Percentiles rank a stretch among this genome's conserved stretches.
These are phyloP conservation scores for Busseola fusca DNA, from an alignment of 2,888 invertebrate genomes.

Conservation along the genomic window DNA sequence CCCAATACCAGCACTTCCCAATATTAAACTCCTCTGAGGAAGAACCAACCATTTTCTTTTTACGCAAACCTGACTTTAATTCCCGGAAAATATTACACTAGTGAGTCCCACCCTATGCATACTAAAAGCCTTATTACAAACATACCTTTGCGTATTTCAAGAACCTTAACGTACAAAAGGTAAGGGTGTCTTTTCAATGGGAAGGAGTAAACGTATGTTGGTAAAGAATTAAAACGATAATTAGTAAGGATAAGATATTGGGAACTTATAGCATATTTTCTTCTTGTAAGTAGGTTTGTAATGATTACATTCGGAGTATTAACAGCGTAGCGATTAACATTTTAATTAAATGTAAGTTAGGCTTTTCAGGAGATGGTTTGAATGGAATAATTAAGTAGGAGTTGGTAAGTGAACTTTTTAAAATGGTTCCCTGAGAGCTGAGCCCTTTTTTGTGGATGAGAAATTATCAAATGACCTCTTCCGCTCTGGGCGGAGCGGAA, in stretches of 20 bases:
- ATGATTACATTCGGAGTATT: conserved; percentile 55
- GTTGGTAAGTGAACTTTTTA: background rate
- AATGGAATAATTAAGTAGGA: conserved; percentile 28
- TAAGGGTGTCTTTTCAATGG: conserved; percentile 44
- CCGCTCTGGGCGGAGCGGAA: no score
- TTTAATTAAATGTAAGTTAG: conserved; percentile 48
- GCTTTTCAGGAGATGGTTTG: conserved; percentile 16
- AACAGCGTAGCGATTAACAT: conserved; percentile 55
- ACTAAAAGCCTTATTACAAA: conserved; percentile 60
- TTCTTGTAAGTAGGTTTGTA: conserved; percentile 45
- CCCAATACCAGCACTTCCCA: conserved; percentile 5
- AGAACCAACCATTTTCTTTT: conserved; percentile 51
- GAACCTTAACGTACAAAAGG: background rate
- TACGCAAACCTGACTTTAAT: conserved; percentile 68
- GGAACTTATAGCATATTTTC: conserved; percentile 54
- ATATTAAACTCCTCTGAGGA: conserved; percentile 35
- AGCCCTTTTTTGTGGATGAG: no score
- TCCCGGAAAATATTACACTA: conserved; percentile 68
- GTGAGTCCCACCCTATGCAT: conserved; percentile 63
- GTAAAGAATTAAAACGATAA: conserved; percentile 65
- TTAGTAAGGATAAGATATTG: conserved; percentile 64
- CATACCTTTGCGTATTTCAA: conserved; percentile 1
- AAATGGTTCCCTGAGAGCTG: background rate
- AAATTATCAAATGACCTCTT: no score
- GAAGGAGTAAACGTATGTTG: conserved; percentile 20